Evolutionary conservation across 2,888 invertebrate species (phyloP), one percentile per base, ranked within the genome.

Genomic region (Carcina quercana): DNA sequence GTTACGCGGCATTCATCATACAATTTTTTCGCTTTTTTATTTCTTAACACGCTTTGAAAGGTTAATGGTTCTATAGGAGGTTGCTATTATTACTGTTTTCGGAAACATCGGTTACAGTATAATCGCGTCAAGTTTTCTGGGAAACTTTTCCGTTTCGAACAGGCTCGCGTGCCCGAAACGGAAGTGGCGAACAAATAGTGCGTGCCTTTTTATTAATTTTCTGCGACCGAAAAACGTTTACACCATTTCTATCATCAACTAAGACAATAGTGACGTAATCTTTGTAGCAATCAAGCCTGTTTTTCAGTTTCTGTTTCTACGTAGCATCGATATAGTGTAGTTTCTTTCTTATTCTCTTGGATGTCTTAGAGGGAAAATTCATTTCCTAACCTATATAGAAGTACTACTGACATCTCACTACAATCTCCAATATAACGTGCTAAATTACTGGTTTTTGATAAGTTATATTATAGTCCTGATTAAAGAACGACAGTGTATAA

Each of bases 1-100:
- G 61, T 60, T 63, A 58, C 58, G 57, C 47, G 55, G 56, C 65
- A 66, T 69, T 66, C 56, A 64, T 65, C 58, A 62, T 53, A 50
- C 38, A 31, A 42, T 38, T 40, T 45, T 35, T 57, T 59, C 53
- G 45, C 44, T 47, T 54, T 5, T 50, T 50, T 40, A 41, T 54
- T 56, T 50, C 52, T 56, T 54, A 49, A 46, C 50, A 50, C 46
- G 45, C 41, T 61, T 61, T 55, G 53, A 51, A 61, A 59, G 59
- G 59, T 54, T 63, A 65, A 65, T 63, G 53, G 47, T 51, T 53
- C 50, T 51, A 61, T 55, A 45, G 45, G 48, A 56, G 53, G 47
- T 40, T 34, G 25, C 35, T 42, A 42, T 40, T 39, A 39, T 40
- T 38, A 35, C 35, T 40, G 28, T 36, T 45, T 46, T 40, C 38